Base-by-base conservation (phyloP, 2,888 invertebrate species). In the Synanthedon myopaeformis region DNA sequence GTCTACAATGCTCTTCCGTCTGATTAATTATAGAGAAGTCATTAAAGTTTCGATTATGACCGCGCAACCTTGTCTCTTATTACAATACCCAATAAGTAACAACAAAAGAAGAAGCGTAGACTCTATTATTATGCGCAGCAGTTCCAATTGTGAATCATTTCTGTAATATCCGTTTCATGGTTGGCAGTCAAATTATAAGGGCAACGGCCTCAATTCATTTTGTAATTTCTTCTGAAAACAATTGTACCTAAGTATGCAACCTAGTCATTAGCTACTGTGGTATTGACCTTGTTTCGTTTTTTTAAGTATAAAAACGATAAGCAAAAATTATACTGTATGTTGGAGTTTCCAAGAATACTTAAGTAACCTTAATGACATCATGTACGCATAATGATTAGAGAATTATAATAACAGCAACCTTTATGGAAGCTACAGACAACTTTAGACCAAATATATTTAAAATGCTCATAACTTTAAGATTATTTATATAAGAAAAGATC, bases 191-290 rank as follows among this genome's bases (percentile, higher is more conserved):
- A 35, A 35, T 35, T 6, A 35, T 35, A 67, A 74, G n/a, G 70
- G 68, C 71, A 74, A 72, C 69, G 74, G 67, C 72, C 76, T 68
- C 70, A 67, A 68, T 76, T 53, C 51, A 50, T 51, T 28, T 42
- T 52, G 51, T 50, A 55, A 54, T 17, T 58, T 52, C 41, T 52
- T 42, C 55, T 50, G 55, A 56, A 55, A 49, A 49, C 19, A 45
- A 13, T 11, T 45, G 45, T 45, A 45, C 13, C 13, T 45, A n/a
- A 14, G 17, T 49, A 49, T 6, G 49, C 19, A 19, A 10, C 35
- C 49, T 42, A 42, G 42, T 49, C 49, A 51, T 45, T 28, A 54
- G 57, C 49, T 57, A 51, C 59, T 55, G 57, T 55, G 65, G 58
- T 63, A 63, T 61, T 58, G 56, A 57, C 61, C 63, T 65, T 67